A percentile compares a stretch with the other conserved stretches of the same genome.
These are phyloP conservation scores for Xenopus borealis DNA, from an alignment of 2,113 vertebrate genomes.

Conservation along the genomic window DNA sequence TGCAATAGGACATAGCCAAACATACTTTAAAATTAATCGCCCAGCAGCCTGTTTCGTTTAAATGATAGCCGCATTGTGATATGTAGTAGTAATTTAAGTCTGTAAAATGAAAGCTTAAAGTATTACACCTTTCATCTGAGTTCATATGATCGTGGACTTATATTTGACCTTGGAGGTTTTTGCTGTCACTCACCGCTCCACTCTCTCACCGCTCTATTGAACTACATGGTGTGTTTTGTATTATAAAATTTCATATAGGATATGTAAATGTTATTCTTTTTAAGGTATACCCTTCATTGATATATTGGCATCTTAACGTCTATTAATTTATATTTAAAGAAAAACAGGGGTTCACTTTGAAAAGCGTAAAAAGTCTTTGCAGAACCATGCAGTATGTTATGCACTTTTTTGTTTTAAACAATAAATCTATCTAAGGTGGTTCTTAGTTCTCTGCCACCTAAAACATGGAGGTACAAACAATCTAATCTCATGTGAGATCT, in stretches of 20 bases:
- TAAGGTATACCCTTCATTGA: slow-evolving; percentile 67
- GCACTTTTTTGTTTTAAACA: slow-evolving; percentile 94
- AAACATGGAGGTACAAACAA: slow-evolving; percentile 56
- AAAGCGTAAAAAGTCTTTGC: slow-evolving; percentile 76
- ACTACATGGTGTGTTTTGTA: slow-evolving; percentile 74
- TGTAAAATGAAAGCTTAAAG: too few relatives aligned
- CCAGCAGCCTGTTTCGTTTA: too few relatives aligned
- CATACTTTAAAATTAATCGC: too few relatives aligned
- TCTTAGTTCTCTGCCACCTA: slow-evolving; percentile 63
- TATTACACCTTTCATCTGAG: too few relatives aligned
- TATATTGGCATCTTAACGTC: slow-evolving; percentile 71
- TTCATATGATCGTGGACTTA: too few relatives aligned
- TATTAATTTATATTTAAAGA: slow-evolving; percentile 85
- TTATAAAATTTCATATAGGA: slow-evolving; percentile 71
- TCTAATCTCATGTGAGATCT: slow-evolving; percentile 55
- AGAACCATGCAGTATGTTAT: slow-evolving; percentile 79
- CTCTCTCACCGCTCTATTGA: slow-evolving; percentile 52
- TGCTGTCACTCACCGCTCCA: too few relatives aligned
- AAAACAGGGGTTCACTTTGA: slow-evolving; percentile 69
- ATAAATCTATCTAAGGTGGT: slow-evolving; percentile 72
- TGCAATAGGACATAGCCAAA: too few relatives aligned
- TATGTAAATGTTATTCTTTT: slow-evolving; percentile 70
- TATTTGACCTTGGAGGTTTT: too few relatives aligned
- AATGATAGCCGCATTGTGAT: too few relatives aligned
- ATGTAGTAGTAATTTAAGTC: too few relatives aligned